phyloP scores from a whole-genome alignment of 1,140 invertebrate genomes.

The Coboldia fuscipes region DNA sequence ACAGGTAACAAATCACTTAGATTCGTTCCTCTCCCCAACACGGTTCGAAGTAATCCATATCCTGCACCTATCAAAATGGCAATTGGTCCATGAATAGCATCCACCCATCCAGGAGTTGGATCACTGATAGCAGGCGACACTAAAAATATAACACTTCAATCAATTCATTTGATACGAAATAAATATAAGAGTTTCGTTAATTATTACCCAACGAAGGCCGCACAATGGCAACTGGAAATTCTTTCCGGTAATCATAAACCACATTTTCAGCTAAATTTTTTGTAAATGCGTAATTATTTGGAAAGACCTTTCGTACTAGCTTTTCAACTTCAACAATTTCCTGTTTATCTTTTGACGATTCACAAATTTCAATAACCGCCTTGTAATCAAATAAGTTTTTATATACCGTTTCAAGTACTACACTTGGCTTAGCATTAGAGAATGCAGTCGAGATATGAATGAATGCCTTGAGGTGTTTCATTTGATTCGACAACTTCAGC shows the following conservation, averaged over 20 bases:
- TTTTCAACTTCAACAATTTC: too few relatives aligned
- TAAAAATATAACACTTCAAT: too few relatives aligned
- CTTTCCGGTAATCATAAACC: too few relatives aligned
- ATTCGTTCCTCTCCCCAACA: not conserved
- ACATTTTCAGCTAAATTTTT: not conserved
- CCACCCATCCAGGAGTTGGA: not conserved
- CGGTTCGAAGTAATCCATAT: not conserved
- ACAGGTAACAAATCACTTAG: not conserved
- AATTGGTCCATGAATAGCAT: not conserved
- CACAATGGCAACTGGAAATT: too few relatives aligned
- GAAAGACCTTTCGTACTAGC: not conserved
- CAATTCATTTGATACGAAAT: too few relatives aligned
- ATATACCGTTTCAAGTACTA: conserved; percentile 30
- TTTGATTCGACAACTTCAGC: conserved; percentile 26
- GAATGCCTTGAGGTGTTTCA: conserved; percentile 29
- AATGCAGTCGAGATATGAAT: conserved; percentile 45
- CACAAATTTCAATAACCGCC: not conserved
- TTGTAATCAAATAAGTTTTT: not conserved
- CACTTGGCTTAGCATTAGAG: conserved; percentile 29
- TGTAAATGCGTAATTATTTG: not conserved
- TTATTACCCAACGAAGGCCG: too few relatives aligned
- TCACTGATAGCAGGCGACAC: not conserved
- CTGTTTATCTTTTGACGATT: too few relatives aligned
- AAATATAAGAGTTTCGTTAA: too few relatives aligned
- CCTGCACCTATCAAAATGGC: not conserved